phyloP scores from a whole-genome alignment of 2,113 vertebrate genomes.

The Festucalex cinctus region DNA sequence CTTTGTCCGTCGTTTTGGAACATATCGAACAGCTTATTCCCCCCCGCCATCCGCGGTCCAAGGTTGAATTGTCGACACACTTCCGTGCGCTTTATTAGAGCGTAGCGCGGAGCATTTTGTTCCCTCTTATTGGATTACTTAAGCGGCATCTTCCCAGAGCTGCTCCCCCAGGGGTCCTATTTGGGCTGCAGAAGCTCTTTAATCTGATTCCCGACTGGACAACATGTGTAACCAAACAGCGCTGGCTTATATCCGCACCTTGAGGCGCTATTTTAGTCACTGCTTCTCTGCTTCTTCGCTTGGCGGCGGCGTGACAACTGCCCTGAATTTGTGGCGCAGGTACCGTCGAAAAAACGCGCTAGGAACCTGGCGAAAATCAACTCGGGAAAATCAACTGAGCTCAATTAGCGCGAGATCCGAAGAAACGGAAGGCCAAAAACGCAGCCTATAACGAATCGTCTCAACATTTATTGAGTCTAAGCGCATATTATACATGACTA shows the following conservation, averaged over 20 bases:
- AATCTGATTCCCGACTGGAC: conserved; percentile 7
- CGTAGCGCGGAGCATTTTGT: conserved; percentile 1
- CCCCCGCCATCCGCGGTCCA: neutral
- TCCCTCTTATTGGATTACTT: conserved; percentile 5
- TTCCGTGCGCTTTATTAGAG: neutral
- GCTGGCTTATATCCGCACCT: neutral
- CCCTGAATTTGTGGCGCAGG: neutral
- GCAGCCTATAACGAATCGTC: too few species aligned
- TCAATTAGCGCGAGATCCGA: neutral
- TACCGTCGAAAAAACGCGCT: neutral
- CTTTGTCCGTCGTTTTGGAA: neutral
- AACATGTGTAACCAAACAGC: conserved; percentile 6
- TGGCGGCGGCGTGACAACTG: neutral
- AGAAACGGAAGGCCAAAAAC: neutral
- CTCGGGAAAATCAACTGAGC: neutral
- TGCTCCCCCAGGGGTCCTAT: neutral
- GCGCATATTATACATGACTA: too few species aligned
- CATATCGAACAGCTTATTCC: neutral
- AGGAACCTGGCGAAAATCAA: neutral
- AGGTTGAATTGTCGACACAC: conserved; percentile 4
- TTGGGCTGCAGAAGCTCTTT: conserved; percentile 1
- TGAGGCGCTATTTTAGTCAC: conserved; percentile 1
- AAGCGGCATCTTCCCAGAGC: conserved; percentile 1
- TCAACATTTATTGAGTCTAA: too few species aligned
- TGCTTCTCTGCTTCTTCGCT: neutral